Evolutionary conservation across 2,888 invertebrate species (phyloP).

Genomic region (Sarcophaga caerulescens): DNA sequence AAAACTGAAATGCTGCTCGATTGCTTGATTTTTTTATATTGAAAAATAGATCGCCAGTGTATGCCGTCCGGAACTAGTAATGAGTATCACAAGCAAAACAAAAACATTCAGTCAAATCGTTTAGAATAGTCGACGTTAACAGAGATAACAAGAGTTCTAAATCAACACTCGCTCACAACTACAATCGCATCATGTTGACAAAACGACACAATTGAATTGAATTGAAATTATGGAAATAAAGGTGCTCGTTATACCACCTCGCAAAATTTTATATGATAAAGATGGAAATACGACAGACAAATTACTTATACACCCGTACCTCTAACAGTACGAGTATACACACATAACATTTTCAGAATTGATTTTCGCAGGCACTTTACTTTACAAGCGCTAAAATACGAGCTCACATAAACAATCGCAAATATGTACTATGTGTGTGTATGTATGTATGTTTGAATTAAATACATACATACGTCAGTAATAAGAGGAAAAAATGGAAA

Average conservation of each 20-base stretch:
- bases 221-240: constrained; percentile 11
- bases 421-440: background rate
- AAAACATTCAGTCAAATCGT: constrained; percentile 50
- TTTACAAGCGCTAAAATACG: constrained; percentile 41
- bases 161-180: constrained; percentile 26
- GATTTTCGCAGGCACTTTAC: constrained; percentile 34
- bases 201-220: constrained; percentile 6
- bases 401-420: background rate
- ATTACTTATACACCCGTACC: background rate
- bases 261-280: background rate
- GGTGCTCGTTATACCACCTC: background rate
- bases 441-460: background rate
- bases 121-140: constrained; percentile 48
- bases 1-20: constrained; percentile 67
- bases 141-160: constrained; percentile 58
- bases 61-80: constrained; percentile 54
- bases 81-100: constrained; percentile 48
- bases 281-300: constrained; percentile 29
- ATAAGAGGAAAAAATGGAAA: constrained; percentile 26
- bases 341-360: background rate
- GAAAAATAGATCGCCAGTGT: constrained; percentile 58
- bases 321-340: background rate
- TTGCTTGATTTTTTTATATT: constrained; percentile 59
- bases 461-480: constrained; percentile 44
- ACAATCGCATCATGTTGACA: background rate